A percentile compares a stretch with the other conserved stretches of the same genome.
phyloP scores from a whole-genome alignment of 2,113 vertebrate genomes.

The Cochlearius cochlearius region DNA sequence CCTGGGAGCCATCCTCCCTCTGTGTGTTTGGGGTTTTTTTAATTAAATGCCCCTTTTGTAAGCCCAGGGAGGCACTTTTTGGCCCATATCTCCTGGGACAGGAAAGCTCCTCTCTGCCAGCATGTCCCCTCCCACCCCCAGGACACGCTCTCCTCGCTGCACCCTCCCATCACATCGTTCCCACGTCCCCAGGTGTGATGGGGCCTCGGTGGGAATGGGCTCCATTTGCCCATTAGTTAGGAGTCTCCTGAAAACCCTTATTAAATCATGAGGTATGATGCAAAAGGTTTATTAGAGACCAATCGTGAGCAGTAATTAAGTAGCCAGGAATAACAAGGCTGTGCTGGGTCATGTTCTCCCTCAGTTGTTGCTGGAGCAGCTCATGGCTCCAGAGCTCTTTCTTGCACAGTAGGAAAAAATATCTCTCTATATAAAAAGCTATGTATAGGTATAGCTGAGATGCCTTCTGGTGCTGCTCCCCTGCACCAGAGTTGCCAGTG shows the following conservation, averaged over 20 bases:
- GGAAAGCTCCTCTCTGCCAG: background rate
- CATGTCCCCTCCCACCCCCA: no score
- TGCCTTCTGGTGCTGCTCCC: background rate
- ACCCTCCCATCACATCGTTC: background rate
- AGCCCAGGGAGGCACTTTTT: background rate
- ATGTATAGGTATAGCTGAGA: accelerated
- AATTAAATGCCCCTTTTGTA: background rate
- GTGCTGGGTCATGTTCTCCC: background rate
- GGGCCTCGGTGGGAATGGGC: background rate
- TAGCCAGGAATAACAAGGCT: background rate
- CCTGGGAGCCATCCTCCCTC: background rate
- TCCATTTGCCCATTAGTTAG: background rate
- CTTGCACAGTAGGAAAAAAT: background rate
- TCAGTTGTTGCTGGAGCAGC: background rate
- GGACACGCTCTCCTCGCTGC: background rate
- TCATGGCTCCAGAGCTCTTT: background rate
- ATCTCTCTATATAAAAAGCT: accelerated
- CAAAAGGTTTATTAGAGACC: background rate
- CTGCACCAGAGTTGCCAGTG: accelerated
- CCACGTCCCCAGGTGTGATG: background rate
- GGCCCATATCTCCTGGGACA: accelerated
- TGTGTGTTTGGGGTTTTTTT: background rate
- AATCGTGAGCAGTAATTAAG: background rate
- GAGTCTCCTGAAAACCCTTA: background rate
- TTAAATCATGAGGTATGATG: background rate